phyloP scores from a whole-genome alignment of 2,797 vertebrate genomes.

The Alca torda region DNA sequence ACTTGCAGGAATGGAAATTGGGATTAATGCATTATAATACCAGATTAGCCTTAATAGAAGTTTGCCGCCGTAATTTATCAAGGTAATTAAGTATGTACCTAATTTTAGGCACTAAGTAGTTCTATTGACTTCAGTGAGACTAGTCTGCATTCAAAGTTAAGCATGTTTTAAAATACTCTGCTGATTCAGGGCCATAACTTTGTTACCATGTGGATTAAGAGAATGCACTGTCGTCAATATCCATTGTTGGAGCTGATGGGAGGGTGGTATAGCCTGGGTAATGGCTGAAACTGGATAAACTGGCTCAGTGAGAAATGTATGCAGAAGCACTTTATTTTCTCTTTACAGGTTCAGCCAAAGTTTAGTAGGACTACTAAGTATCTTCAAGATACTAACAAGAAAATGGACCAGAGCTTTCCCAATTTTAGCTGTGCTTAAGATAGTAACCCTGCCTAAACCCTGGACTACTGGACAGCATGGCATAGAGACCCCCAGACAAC shows the following conservation, averaged over 20 bases:
- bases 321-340: background rate
- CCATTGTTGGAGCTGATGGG: background rate
- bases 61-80: background rate
- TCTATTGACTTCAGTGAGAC: background rate
- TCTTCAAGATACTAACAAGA: background rate
- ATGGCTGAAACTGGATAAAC: background rate
- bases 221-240: background rate
- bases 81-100: slow-evolving; percentile 23
- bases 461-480: background rate
- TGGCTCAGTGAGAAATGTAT: background rate
- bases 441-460: background rate
- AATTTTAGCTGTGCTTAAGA: background rate
- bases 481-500: background rate
- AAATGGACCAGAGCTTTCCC: background rate
- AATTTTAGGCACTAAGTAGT: slow-evolving; percentile 38
- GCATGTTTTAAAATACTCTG: background rate
- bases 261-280: background rate
- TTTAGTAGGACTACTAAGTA: background rate
- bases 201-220: background rate
- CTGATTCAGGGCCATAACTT: background rate
- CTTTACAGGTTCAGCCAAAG: background rate
- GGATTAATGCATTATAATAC: slow-evolving; percentile 40
- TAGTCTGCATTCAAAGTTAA: background rate
- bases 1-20: slow-evolving; percentile 7
- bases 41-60: slow-evolving; percentile 26